Evolutionary conservation across 2,888 invertebrate genomes (phyloP).

Genomic region (Stenotaenia linearis): DNA sequence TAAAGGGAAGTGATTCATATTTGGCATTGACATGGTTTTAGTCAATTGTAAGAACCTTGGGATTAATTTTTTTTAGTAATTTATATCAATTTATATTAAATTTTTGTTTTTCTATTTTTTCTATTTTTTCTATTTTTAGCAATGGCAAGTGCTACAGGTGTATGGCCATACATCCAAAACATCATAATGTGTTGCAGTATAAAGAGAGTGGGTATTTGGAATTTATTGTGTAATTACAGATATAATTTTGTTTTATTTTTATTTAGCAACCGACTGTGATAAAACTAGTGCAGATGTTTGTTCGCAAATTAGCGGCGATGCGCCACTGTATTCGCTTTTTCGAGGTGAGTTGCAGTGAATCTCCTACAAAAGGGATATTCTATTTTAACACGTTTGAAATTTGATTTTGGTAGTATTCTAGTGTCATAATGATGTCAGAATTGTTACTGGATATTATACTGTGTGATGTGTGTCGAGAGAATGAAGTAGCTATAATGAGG

Average conservation of each 20-base stretch:
- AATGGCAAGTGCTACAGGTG: conserved; percentile 84
- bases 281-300: conserved; percentile 43
- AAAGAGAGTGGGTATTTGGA: conserved; percentile 82
- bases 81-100: conserved; percentile 52
- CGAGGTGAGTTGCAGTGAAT: conserved; percentile 44
- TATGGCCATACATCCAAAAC: conserved; percentile 91
- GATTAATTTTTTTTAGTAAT: too few relatives aligned
- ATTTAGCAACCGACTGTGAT: conserved; percentile 12
- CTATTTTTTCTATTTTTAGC: conserved; percentile 62
- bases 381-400: too few relatives aligned
- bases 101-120: conserved; percentile 34
- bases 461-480: too few relatives aligned
- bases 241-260: background rate
- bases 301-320: conserved; percentile 46
- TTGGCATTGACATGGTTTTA: background rate
- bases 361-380: too few relatives aligned
- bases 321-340: conserved; percentile 47
- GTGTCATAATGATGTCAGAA: too few relatives aligned
- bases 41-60: background rate
- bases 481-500: too few relatives aligned
- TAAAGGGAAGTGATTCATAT: background rate
- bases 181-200: conserved; percentile 89
- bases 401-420: too few relatives aligned
- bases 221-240: background rate
- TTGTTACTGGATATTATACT: too few relatives aligned